Evolutionary conservation across 2,113 vertebrate species (phyloP).

Genomic region (Macroglossus sobrinus): DNA sequence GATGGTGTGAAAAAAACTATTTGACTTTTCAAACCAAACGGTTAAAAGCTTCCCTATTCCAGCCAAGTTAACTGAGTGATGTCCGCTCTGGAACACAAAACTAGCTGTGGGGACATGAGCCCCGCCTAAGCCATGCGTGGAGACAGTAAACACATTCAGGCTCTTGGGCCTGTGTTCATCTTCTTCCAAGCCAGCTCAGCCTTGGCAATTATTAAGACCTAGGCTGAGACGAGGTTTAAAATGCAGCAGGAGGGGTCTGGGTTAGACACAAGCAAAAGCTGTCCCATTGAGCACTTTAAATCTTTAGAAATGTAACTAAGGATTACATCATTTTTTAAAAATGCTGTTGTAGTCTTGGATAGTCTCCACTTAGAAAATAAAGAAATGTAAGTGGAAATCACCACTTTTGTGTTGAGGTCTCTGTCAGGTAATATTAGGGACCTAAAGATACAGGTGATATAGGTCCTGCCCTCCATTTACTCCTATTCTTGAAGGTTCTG

Average conservation of each 20-base stretch:
- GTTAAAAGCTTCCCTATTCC: neutral
- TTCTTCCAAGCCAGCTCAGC: neutral
- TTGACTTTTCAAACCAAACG: neutral
- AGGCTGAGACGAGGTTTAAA: neutral
- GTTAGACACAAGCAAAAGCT: neutral
- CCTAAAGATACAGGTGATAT: neutral
- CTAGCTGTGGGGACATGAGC: neutral
- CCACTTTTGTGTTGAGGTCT: neutral
- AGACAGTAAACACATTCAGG: neutral
- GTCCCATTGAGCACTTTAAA: neutral
- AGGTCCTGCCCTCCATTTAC: neutral
- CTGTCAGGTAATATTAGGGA: neutral
- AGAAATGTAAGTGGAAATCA: neutral
- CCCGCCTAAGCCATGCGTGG: neutral
- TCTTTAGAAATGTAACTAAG: neutral
- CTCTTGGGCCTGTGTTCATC: neutral
- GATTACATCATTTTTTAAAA: neutral
- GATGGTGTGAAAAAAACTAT: neutral
- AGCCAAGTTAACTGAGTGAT: neutral
- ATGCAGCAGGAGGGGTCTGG: neutral
- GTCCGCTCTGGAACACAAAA: neutral
- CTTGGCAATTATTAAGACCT: neutral
- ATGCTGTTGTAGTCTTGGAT: neutral
- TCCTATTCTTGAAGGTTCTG: neutral
- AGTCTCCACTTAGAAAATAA: neutral